These are phyloP conservation scores for Danaus chrysippus DNA, from an alignment of 2,888 invertebrate genomes.

Conservation along the genomic window DNA sequence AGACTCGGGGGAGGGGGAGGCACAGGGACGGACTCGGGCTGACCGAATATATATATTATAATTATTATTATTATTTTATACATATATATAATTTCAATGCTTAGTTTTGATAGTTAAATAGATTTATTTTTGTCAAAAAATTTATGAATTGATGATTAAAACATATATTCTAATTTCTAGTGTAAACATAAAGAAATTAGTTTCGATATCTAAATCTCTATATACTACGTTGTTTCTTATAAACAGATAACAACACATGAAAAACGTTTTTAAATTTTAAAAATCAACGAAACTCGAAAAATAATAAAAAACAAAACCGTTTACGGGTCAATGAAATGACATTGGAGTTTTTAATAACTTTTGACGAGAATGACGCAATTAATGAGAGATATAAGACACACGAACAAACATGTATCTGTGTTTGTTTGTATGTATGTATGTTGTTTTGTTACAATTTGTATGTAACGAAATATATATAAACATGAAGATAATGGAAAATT, in stretches of 20 bases:
- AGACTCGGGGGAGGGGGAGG: conserved; percentile 53
- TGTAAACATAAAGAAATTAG: no score
- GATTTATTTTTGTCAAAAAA: background rate
- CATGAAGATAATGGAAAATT: no score
- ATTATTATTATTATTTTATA: conserved; percentile 4
- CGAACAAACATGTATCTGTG: no score
- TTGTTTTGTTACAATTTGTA: no score
- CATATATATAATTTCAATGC: background rate
- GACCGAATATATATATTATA: conserved; percentile 23
- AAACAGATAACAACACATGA: no score
- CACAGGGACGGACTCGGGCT: conserved; percentile 40
- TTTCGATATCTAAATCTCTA: no score
- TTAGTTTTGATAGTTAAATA: background rate
- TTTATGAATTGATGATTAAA: no score
- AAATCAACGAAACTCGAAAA: background rate
- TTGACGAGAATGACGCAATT: background rate
- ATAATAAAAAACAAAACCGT: background rate
- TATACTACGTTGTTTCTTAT: no score
- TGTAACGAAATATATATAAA: no score
- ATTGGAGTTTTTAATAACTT: background rate
- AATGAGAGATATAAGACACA: background rate
- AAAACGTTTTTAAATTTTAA: background rate
- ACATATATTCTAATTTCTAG: no score
- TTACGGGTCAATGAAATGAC: background rate
- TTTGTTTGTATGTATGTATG: no score